Evolutionary conservation across 2,797 vertebrate species (phyloP).

Genomic region (Pristis pectinata): DNA sequence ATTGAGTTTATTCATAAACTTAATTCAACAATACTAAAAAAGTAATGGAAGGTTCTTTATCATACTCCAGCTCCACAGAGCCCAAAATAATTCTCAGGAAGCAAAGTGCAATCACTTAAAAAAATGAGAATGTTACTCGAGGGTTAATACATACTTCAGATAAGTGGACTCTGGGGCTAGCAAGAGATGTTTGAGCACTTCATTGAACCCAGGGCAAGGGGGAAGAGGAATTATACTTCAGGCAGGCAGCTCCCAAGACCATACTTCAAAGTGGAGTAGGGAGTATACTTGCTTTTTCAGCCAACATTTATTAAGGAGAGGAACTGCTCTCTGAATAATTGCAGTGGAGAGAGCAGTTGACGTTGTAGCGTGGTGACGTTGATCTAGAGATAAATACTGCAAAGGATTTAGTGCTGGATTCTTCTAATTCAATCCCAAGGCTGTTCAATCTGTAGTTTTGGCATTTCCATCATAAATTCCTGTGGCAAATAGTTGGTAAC

Average conservation of each 20-base stretch:
- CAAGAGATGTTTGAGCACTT: background rate
- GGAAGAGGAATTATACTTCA: background rate
- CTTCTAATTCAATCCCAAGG: background rate
- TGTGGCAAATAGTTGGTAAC: background rate
- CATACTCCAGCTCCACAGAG: background rate
- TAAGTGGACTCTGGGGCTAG: background rate
- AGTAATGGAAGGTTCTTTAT: background rate
- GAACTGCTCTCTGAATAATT: background rate
- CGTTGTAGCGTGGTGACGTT: no score
- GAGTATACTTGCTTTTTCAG: background rate
- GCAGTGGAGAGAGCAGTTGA: no score
- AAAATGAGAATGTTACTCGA: background rate
- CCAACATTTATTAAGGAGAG: background rate
- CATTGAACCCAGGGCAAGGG: background rate
- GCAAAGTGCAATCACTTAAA: background rate
- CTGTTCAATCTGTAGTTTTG: background rate
- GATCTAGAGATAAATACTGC: no score
- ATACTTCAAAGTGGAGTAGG: background rate
- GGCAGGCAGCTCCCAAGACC: background rate
- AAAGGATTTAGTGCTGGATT: background rate
- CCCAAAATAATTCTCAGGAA: background rate
- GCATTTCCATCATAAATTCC: background rate
- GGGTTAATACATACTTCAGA: conserved; percentile 30
- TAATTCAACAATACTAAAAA: background rate
- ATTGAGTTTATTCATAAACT: conserved; percentile 4